phyloP scores from a whole-genome alignment of 2,797 vertebrate species.

The Margarornis squamiger region DNA sequence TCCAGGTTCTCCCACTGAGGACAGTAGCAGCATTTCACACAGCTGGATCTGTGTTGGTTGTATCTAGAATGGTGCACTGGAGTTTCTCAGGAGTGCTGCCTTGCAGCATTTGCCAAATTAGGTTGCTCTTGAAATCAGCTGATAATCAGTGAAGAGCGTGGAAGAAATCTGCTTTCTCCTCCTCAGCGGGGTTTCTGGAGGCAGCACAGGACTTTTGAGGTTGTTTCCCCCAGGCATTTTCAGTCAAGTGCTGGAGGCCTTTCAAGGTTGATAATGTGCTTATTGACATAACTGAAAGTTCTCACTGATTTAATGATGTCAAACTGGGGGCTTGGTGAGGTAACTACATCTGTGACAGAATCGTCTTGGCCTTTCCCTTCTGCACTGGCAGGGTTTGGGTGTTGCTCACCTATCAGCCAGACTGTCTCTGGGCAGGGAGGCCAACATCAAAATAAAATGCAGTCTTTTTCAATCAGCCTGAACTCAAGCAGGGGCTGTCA shows the following conservation, averaged over 20 bases:
- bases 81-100: neutral
- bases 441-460: neutral
- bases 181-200: neutral
- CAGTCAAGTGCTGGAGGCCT: neutral
- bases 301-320: neutral
- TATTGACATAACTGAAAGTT: neutral
- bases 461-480: neutral
- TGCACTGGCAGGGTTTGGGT: neutral
- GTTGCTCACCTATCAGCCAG: neutral
- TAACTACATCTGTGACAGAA: neutral
- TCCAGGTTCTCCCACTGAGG: neutral
- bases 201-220: neutral
- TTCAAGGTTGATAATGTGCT: neutral
- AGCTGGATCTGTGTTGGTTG: neutral
- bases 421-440: neutral
- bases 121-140: neutral
- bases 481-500: neutral
- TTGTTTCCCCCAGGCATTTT: neutral
- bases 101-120: neutral
- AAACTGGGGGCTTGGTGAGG: neutral
- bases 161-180: neutral
- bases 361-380: neutral
- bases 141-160: neutral
- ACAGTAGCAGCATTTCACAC: neutral
- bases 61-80: neutral